phyloP scores from a whole-genome alignment of 92 coral and sea anemone genomes.

The Pocillopora grandis region DNA sequence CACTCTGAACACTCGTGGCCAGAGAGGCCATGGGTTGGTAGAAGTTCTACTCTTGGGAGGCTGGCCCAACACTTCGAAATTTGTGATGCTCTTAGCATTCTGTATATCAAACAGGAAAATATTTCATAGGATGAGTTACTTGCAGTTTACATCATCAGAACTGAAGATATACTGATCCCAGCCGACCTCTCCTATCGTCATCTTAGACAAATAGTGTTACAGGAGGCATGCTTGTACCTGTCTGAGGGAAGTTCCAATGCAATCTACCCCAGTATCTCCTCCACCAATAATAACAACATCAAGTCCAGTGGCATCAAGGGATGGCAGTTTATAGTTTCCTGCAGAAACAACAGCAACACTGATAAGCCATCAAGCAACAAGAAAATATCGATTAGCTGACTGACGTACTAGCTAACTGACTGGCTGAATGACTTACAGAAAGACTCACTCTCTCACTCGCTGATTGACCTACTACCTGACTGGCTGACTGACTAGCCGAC shows the following conservation, averaged over 20 bases:
- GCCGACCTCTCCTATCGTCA: too few relatives aligned
- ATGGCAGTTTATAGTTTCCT: conserved; percentile 76
- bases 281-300: conserved; percentile 95
- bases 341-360: neutral
- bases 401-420: too few relatives aligned
- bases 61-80: conserved; percentile 83
- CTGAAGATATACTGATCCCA: neutral
- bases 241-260: conserved; percentile 92
- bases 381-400: too few relatives aligned
- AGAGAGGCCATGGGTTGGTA: conserved; percentile 88
- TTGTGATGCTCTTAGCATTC: conserved; percentile 95
- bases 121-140: neutral
- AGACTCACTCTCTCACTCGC: too few relatives aligned
- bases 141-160: neutral
- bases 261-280: conserved; percentile 98
- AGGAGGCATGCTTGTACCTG: conserved; percentile 55
- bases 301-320: conserved; percentile 82
- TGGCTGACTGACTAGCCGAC: too few relatives aligned
- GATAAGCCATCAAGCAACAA: too few relatives aligned
- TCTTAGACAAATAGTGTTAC: too few relatives aligned
- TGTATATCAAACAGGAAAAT: conserved; percentile 11
- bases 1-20: conserved; percentile 93
- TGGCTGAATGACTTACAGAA: too few relatives aligned
- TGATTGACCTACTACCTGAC: too few relatives aligned
- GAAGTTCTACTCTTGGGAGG: conserved; percentile 77